Percentiles rank a stretch among this genome's conserved stretches.
Evolutionary conservation across 2,797 vertebrate species (phyloP).

Genomic region (Delichon dasypus): DNA sequence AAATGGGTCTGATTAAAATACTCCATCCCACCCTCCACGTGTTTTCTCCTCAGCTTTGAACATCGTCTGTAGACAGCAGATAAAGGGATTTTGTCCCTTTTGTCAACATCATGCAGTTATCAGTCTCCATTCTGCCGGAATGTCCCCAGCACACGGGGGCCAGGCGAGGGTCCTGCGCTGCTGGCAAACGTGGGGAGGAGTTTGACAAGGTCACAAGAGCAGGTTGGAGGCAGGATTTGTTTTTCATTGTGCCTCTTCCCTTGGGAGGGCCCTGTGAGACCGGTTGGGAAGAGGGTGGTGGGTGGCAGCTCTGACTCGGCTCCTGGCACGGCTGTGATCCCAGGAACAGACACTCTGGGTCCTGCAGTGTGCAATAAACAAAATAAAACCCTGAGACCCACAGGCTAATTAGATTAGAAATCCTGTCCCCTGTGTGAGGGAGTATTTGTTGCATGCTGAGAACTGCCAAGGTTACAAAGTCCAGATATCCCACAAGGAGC

Average conservation of each 20-base stretch:
- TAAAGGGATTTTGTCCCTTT: background rate
- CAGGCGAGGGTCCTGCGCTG: background rate
- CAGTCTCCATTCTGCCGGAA: background rate
- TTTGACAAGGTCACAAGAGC: background rate
- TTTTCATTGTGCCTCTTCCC: background rate
- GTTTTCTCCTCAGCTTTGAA: background rate
- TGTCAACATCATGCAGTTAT: background rate
- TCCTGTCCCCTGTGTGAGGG: background rate
- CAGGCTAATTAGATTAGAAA: background rate
- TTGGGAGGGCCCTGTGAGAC: background rate
- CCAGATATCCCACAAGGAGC: background rate
- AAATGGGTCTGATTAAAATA: background rate
- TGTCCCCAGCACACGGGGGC: rapidly evolving
- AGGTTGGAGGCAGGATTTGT: background rate
- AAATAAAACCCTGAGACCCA: background rate
- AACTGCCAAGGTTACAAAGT: background rate
- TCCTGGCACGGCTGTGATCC: rapidly evolving
- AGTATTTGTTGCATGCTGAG: background rate
- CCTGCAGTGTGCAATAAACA: background rate
- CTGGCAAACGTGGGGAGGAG: background rate
- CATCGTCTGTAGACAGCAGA: background rate
- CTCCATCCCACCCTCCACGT: background rate
- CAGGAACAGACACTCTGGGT: background rate
- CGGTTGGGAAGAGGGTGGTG: background rate
- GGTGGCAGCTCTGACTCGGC: background rate